phyloP scores from a whole-genome alignment of 2,113 vertebrate genomes.

The Propithecus coquereli region DNA sequence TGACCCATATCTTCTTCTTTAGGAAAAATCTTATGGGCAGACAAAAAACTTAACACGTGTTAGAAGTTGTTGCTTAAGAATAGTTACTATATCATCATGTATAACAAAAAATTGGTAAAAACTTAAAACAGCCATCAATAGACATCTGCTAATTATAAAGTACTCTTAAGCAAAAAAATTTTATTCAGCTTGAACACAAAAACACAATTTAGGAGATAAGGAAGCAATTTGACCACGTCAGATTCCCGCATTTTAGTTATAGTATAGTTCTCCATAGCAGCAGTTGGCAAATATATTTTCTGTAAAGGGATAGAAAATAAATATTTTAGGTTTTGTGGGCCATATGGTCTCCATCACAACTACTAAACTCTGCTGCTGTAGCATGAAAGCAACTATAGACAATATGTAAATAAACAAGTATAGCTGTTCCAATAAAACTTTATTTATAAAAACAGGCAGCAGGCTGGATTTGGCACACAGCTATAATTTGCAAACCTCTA shows the following conservation, averaged over 20 bases:
- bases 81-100: neutral
- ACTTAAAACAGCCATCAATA: neutral
- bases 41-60: neutral
- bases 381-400: neutral
- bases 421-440: constrained; percentile 18
- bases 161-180: neutral
- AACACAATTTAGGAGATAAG: neutral
- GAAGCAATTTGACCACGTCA: neutral
- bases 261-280: neutral
- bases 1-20: neutral
- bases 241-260: neutral
- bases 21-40: neutral
- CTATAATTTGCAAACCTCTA: neutral
- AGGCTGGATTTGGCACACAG: neutral
- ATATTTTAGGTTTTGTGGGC: neutral
- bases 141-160: constrained; percentile 4
- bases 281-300: constrained; percentile 5
- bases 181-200: neutral
- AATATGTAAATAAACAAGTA: neutral
- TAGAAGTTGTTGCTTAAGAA: neutral
- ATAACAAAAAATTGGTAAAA: neutral
- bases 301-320: neutral
- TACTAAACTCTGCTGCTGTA: neutral
- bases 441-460: neutral
- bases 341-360: neutral